phyloP scores from a whole-genome alignment of 1,140 invertebrate species.

The Drosophila burlai region DNA sequence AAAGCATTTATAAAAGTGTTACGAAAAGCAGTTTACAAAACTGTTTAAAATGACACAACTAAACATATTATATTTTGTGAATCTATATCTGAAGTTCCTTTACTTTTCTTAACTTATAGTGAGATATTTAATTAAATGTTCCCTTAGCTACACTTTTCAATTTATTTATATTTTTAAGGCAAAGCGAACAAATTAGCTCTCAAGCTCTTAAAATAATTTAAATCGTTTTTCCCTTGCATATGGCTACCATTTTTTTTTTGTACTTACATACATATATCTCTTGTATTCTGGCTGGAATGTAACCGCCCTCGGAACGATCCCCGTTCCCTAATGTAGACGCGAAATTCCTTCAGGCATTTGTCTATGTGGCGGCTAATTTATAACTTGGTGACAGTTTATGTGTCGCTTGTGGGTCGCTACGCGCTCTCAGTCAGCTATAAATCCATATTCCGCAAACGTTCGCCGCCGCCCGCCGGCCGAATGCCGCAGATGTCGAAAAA shows the following conservation, averaged over 20 bases:
- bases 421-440: constrained; percentile 63
- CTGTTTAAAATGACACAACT: background rate
- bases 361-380: constrained; percentile 51
- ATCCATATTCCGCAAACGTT: constrained; percentile 68
- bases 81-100: background rate
- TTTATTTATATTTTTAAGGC: background rate
- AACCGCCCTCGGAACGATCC: constrained; percentile 1
- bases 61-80: background rate
- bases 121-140: background rate
- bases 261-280: background rate
- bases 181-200: background rate
- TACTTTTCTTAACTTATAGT: background rate
- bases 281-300: constrained; percentile 3
- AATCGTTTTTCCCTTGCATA: background rate
- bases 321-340: constrained; percentile 24
- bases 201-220: background rate
- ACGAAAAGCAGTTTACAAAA: background rate
- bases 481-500: constrained; percentile 36
- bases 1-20: background rate
- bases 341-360: constrained; percentile 52
- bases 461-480: constrained; percentile 17
- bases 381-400: constrained; percentile 65
- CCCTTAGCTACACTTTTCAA: no score
- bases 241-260: background rate
- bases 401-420: constrained; percentile 46